A percentile compares a stretch with the other conserved stretches of the same genome.
phyloP scores from a whole-genome alignment of 2,888 invertebrate species.

The Dryococelus australis region DNA sequence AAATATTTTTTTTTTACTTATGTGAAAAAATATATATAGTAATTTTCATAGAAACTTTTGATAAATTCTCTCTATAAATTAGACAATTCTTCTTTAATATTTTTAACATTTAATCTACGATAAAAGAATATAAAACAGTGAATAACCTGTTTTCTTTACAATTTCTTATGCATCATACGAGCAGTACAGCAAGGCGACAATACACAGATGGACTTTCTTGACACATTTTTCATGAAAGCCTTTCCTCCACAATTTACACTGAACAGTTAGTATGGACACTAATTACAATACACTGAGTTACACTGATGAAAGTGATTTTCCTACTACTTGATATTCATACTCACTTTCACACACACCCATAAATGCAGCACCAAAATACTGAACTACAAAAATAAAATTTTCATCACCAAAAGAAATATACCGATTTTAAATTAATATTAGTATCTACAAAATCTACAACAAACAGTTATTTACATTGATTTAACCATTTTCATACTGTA shows the following conservation, averaged over 20 bases:
- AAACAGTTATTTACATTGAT: neutral
- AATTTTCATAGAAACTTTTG: constrained; percentile 6
- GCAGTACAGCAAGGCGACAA: neutral
- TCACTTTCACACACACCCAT: neutral
- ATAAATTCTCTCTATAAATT: constrained; percentile 11
- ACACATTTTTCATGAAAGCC: neutral
- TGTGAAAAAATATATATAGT: constrained; percentile 6
- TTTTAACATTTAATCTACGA: neutral
- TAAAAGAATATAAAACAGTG: neutral
- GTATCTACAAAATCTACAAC: neutral
- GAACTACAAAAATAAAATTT: neutral
- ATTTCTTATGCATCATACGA: neutral
- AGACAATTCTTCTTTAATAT: neutral
- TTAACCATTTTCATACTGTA: neutral
- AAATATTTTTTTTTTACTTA: neutral
- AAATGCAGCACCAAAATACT: neutral
- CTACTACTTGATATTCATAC: neutral
- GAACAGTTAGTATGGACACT: neutral
- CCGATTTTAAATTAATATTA: neutral
- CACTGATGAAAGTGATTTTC: neutral
- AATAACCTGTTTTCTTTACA: neutral
- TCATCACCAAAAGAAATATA: neutral
- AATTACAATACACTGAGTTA: neutral
- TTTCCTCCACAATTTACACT: neutral
- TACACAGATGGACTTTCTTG: neutral